Base-by-base conservation (phyloP, 2,797 vertebrate genomes). In the Enteromius fasciolatus region DNA sequence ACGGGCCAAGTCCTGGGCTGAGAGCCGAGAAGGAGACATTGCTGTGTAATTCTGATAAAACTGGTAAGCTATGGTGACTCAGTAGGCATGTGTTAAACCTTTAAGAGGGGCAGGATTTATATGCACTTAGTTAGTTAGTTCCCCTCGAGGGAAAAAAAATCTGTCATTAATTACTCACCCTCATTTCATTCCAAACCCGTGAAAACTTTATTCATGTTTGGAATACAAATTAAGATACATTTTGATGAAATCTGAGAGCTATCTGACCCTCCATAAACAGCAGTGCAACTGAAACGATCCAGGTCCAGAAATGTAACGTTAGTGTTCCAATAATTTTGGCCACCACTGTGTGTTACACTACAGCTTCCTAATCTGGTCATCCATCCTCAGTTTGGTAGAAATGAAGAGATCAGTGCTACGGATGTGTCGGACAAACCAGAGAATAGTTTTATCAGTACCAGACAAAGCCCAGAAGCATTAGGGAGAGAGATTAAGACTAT, bases 11-110 rank as follows among this genome's bases (percentile, higher is more conserved):
- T 90, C 96, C 95, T 0, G 97, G 96, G 3, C 89, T 97, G 85
- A 94, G 97, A 90, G 96, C 96, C 0, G 97, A 99, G 89, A 99
- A 99, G 87, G 98, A 99, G 90, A 98, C 98, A 10, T 95, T 99
- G 84, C 95, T 99, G 84, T 99, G 98, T 87, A 98, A 97, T 91
- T 99, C 98, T 6, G 98, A 99, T 87, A 99, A 98, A 90, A 99
- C 97, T 0, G 98, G 98, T 98, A 90, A 90, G 89, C 28, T 54
- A 73, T 20, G 54, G 50, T 23, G 48, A 28, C 41, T 25, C 4
- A 59, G 9, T 39, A 57, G 33, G 20, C 17, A 33, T 72, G 25
- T 18, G 15, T 20, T 10, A 31, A 50, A 72, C 4, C 11, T 33
- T 73, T 33, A 52, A 25, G n/a, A 25, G 67, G 36, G 44, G 12